These are phyloP conservation scores for Gandaritis pyraliata DNA, from an alignment of 2,888 invertebrate genomes.

Conservation along the genomic window DNA sequence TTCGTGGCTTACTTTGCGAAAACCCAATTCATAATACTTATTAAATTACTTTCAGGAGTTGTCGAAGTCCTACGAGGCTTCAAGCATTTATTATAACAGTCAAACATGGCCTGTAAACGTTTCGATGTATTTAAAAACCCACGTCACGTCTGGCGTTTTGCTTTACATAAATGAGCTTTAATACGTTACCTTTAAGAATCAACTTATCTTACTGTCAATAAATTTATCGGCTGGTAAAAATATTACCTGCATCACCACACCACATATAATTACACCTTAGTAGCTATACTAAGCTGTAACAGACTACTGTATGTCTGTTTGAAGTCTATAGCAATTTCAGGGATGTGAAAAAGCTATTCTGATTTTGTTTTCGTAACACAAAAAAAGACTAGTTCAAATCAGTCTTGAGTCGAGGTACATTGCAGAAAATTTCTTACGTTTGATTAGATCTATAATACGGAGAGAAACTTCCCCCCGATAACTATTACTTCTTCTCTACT, in stretches of 20 bases:
- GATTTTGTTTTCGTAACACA: too few species aligned
- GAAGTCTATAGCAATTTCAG: too few species aligned
- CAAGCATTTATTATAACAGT: constrained; percentile 45
- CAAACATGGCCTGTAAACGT: constrained; percentile 43
- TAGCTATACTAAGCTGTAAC: too few species aligned
- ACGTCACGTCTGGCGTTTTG: background rate
- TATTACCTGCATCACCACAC: too few species aligned
- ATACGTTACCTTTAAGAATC: background rate
- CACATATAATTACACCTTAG: too few species aligned
- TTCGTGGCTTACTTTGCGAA: constrained; percentile 22
- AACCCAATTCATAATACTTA: constrained; percentile 22
- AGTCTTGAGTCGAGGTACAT: too few species aligned
- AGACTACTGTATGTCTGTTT: too few species aligned
- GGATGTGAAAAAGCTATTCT: too few species aligned
- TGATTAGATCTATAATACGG: too few species aligned
- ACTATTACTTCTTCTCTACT: constrained; percentile 52
- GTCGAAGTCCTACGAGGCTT: constrained; percentile 18
- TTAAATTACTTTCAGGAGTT: constrained; percentile 28
- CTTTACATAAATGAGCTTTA: background rate
- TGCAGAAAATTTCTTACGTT: too few species aligned
- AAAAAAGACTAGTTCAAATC: too few species aligned
- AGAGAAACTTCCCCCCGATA: constrained; percentile 15
- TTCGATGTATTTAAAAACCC: constrained; percentile 23
- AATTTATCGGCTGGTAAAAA: too few species aligned
- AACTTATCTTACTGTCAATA: constrained; percentile 1